Percentiles rank a stretch among this genome's conserved stretches.
Evolutionary conservation across 2,888 invertebrate species (phyloP).

Genomic region (Noctua janthina): DNA sequence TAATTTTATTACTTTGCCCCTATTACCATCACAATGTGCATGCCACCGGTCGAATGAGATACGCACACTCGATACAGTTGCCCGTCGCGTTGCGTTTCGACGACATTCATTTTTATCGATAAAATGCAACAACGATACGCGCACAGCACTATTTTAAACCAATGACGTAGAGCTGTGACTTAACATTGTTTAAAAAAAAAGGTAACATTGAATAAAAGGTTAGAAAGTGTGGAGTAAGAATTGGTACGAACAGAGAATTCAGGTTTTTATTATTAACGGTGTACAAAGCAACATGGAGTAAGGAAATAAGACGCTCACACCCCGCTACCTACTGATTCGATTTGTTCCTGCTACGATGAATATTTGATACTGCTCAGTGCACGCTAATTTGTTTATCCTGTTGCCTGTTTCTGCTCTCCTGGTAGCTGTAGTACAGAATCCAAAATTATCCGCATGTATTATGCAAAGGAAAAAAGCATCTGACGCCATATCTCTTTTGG

Average conservation of each 20-base stretch:
- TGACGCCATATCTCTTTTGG: slow-evolving; percentile 29
- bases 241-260: slow-evolving; percentile 66
- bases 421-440: slow-evolving; percentile 73
- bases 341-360: slow-evolving; percentile 89
- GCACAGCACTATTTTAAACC: slow-evolving; percentile 63
- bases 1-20: slow-evolving; percentile 91
- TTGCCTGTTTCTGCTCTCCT: slow-evolving; percentile 80
- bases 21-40: slow-evolving; percentile 90
- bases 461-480: slow-evolving; percentile 61
- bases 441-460: slow-evolving; percentile 74
- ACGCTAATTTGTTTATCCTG: slow-evolving; percentile 90
- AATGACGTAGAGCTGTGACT: slow-evolving; percentile 34
- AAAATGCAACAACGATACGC: slow-evolving; percentile 46
- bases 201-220: slow-evolving; percentile 43
- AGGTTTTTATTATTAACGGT: slow-evolving; percentile 80
- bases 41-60: slow-evolving; percentile 86
- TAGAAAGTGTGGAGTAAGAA: slow-evolving; percentile 63
- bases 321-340: slow-evolving; percentile 86
- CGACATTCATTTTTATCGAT: slow-evolving; percentile 67
- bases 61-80: slow-evolving; percentile 72
- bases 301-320: slow-evolving; percentile 85
- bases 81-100: slow-evolving; percentile 56
- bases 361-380: slow-evolving; percentile 90
- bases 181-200: slow-evolving; percentile 43
- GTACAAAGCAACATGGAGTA: slow-evolving; percentile 73